Evolutionary conservation across 2,113 vertebrate species (phyloP).

Genomic region (Microtus richardsoni): DNA sequence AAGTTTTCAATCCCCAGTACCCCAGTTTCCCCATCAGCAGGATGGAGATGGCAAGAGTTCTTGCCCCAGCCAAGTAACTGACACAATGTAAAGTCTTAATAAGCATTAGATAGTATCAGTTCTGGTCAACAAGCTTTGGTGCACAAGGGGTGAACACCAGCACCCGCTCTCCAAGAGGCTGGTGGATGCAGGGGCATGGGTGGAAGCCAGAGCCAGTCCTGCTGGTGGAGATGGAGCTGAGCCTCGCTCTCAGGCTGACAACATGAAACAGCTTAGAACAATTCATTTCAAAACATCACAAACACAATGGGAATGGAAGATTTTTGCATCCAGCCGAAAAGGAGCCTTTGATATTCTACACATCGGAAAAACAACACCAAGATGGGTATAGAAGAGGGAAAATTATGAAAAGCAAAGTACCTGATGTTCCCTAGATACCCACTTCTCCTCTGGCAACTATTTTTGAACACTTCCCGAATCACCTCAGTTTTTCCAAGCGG

Average conservation of each 20-base stretch:
- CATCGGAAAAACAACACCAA: slow-evolving; percentile 29
- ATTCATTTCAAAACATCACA: slow-evolving; percentile 3
- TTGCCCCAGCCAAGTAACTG: not conserved
- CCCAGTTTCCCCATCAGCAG: slow-evolving; percentile 2
- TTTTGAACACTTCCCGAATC: not conserved
- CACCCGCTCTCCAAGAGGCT: not conserved
- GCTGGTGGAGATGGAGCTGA: not conserved
- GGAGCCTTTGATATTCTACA: slow-evolving; percentile 1
- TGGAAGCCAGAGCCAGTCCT: not conserved
- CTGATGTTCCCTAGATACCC: not conserved
- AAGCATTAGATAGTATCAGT: not conserved
- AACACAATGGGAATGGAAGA: not conserved
- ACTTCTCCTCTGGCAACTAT: not conserved
- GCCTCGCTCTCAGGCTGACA: not conserved
- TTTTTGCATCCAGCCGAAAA: slow-evolving; percentile 30
- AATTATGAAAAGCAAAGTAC: not conserved
- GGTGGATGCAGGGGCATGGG: not conserved
- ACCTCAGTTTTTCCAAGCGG: not conserved
- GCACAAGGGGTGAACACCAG: not conserved
- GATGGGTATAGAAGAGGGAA: not conserved
- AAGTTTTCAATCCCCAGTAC: not conserved
- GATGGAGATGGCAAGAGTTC: not conserved
- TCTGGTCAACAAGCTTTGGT: not conserved
- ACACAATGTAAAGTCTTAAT: not conserved
- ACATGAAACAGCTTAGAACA: not conserved